phyloP scores from a whole-genome alignment of 2,797 vertebrate genomes.

The Xerus rutilus region DNA sequence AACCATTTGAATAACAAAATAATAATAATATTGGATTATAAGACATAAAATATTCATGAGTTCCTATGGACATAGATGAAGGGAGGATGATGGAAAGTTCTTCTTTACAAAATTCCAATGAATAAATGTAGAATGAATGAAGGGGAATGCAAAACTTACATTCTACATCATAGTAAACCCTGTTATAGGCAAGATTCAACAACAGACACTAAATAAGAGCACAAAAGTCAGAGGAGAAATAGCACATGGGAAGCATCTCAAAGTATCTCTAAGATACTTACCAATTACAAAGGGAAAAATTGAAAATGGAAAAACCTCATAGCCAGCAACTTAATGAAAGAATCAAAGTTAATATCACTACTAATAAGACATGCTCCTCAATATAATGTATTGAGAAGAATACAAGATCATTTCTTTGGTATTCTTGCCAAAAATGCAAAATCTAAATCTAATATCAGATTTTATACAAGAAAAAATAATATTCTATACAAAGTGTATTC shows the following conservation, averaged over 20 bases:
- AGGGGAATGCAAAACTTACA: background rate
- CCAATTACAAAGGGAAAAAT: background rate
- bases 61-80: background rate
- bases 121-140: background rate
- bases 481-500: background rate
- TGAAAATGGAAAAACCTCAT: background rate
- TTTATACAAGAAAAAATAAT: background rate
- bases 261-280: background rate
- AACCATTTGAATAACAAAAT: background rate
- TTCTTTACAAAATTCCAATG: background rate
- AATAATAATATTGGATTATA: background rate
- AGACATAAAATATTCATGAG: background rate
- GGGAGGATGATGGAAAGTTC: background rate
- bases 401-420: background rate
- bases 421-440: background rate
- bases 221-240: background rate
- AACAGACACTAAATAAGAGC: background rate
- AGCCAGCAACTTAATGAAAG: background rate
- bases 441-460: background rate
- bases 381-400: background rate
- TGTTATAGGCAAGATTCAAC: background rate
- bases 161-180: too few relatives aligned
- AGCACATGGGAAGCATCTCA: background rate
- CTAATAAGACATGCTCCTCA: background rate
- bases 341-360: background rate